Conservation (phyloP, 2,888 invertebrate species). For the Periphyllus acericola region DNA sequence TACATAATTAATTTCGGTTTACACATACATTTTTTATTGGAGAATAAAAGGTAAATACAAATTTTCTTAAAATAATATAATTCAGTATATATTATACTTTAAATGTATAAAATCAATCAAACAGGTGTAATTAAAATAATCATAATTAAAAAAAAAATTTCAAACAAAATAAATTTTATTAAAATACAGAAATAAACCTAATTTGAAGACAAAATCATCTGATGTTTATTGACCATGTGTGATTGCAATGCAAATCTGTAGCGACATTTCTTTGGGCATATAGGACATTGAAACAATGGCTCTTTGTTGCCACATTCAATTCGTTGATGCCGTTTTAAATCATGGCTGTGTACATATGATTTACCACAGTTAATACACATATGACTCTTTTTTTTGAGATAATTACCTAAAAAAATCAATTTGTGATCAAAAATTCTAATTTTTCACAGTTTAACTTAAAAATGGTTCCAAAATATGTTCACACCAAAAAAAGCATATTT, state of each 20-base stretch:
- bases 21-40: no score
- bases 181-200: slow-evolving; percentile 6
- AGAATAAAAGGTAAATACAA: no score
- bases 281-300: slow-evolving; percentile 68
- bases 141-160: neutral
- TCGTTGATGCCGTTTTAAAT: slow-evolving; percentile 65
- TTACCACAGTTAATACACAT: slow-evolving; percentile 67
- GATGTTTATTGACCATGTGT: slow-evolving; percentile 63
- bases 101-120: no score
- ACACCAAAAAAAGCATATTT: slow-evolving; percentile 22
- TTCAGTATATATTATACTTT: no score
- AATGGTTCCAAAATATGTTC: neutral
- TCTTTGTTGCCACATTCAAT: slow-evolving; percentile 66
- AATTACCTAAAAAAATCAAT: slow-evolving; percentile 51
- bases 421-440: neutral
- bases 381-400: slow-evolving; percentile 38
- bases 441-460: neutral
- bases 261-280: slow-evolving; percentile 68
- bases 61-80: no score
- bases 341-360: slow-evolving; percentile 69
- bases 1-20: no score
- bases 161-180: neutral
- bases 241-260: slow-evolving; percentile 63
- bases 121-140: no score
- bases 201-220: slow-evolving; percentile 17